These are phyloP conservation scores for Nansenia antarctica DNA, from an alignment of 2,113 vertebrate genomes.

Conservation along the genomic window DNA sequence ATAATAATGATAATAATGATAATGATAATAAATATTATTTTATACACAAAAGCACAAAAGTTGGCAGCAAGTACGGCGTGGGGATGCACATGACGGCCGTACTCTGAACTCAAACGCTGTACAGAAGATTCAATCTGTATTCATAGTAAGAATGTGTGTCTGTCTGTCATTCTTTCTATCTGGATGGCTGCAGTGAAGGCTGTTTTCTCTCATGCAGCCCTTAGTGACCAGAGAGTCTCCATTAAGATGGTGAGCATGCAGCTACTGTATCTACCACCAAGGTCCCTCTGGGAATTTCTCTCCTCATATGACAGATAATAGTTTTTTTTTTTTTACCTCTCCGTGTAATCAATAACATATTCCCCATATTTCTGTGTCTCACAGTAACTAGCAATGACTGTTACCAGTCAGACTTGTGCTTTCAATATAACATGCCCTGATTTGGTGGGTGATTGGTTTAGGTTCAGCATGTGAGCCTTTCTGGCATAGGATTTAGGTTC, in stretches of 20 bases:
- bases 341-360: slow-evolving; percentile 45
- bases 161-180: slow-evolving; percentile 58
- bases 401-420: slow-evolving; percentile 70
- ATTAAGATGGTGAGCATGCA: slow-evolving; percentile 19
- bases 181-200: slow-evolving; percentile 56
- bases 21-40: slow-evolving; percentile 73
- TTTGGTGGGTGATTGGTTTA: slow-evolving; percentile 62
- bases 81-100: slow-evolving; percentile 77
- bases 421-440: slow-evolving; percentile 67
- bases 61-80: slow-evolving; percentile 82
- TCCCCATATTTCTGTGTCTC: slow-evolving; percentile 40
- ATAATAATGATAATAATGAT: slow-evolving; percentile 63
- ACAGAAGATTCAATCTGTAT: slow-evolving; percentile 82
- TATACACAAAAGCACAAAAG: slow-evolving; percentile 79
- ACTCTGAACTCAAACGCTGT: slow-evolving; percentile 82
- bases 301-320: slow-evolving; percentile 4
- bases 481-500: background rate
- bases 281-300: slow-evolving; percentile 7
- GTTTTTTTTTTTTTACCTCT: slow-evolving; percentile 36
- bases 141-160: slow-evolving; percentile 84
- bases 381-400: slow-evolving; percentile 29
- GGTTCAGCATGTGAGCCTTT: slow-evolving; percentile 25
- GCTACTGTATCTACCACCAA: background rate
- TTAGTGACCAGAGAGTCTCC: slow-evolving; percentile 42
- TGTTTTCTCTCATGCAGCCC: slow-evolving; percentile 66